Percentiles rank a stretch among this genome's conserved stretches.
Evolutionary conservation across 2,797 vertebrate genomes (phyloP).

Genomic region (Gobionotothen gibberifrons): DNA sequence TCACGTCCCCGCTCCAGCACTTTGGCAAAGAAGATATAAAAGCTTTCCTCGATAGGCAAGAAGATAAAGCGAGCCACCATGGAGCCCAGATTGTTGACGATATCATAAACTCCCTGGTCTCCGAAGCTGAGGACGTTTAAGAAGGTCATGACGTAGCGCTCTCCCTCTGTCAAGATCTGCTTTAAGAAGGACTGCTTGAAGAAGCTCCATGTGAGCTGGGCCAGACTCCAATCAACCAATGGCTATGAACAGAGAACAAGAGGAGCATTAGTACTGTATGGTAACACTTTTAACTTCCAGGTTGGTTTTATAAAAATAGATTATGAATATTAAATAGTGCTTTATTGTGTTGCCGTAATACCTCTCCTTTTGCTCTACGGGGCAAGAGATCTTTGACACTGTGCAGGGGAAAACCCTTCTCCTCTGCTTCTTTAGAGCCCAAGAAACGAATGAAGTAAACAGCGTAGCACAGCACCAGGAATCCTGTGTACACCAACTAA

Average conservation of each 20-base stretch:
- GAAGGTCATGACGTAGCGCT: slow-evolving; percentile 98
- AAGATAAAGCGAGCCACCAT: slow-evolving; percentile 97
- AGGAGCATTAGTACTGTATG: not conserved
- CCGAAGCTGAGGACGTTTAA: slow-evolving; percentile 96
- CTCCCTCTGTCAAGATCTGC: slow-evolving; percentile 97
- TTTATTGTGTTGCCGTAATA: slow-evolving; percentile 51
- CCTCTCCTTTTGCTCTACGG: slow-evolving; percentile 81
- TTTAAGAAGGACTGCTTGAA: slow-evolving; percentile 98
- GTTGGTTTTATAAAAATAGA: slow-evolving; percentile 1
- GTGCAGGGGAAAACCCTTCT: slow-evolving; percentile 88
- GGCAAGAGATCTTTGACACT: slow-evolving; percentile 88
- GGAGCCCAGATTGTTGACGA: slow-evolving; percentile 97
- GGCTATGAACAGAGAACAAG: slow-evolving; percentile 76
- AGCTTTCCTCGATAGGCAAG: slow-evolving; percentile 96
- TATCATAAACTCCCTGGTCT: slow-evolving; percentile 96
- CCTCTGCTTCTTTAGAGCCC: slow-evolving; percentile 86
- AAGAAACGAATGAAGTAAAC: slow-evolving; percentile 90
- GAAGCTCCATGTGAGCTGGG: slow-evolving; percentile 95
- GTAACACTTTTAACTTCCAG: not conserved
- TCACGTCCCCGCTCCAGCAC: slow-evolving; percentile 91
- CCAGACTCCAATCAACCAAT: slow-evolving; percentile 90
- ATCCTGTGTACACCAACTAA: slow-evolving; percentile 90
- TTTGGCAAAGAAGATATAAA: slow-evolving; percentile 97
- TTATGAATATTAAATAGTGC: slow-evolving; percentile 5
- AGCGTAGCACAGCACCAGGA: slow-evolving; percentile 89